Conservation (phyloP, 2,797 vertebrate species). For the Cirrhinus mrigala region DNA sequence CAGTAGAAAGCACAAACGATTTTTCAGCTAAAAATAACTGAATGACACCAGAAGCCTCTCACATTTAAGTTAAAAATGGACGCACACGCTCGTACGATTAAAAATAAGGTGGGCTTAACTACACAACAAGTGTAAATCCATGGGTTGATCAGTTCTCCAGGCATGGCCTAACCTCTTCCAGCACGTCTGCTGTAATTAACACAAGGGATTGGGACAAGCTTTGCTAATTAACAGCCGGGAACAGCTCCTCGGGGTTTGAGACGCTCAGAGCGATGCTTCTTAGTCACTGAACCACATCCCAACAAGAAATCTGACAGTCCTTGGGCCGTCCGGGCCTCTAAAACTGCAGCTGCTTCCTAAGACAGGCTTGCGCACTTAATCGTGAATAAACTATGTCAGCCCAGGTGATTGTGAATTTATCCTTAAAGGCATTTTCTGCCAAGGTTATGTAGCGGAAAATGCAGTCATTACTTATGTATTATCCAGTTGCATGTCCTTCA, state of each 20-base stretch:
- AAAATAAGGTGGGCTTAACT: not conserved
- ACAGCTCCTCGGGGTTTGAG: slow-evolving; percentile 36
- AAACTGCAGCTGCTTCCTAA: slow-evolving; percentile 9
- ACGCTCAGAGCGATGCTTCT: slow-evolving; percentile 24
- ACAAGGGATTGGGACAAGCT: slow-evolving; percentile 42
- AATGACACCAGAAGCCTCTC: not conserved
- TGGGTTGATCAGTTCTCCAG: slow-evolving; percentile 12
- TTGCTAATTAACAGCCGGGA: slow-evolving; percentile 56
- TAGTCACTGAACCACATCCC: slow-evolving; percentile 43
- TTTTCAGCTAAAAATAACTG: not conserved
- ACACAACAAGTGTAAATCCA: not conserved
- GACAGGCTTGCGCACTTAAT: slow-evolving; percentile 12
- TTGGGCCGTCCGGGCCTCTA: slow-evolving; percentile 17
- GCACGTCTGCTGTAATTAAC: slow-evolving; percentile 56
- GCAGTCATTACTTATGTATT: slow-evolving; percentile 64
- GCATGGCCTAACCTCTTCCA: slow-evolving; percentile 33
- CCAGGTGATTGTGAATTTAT: slow-evolving; percentile 6
- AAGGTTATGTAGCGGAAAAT: slow-evolving; percentile 53
- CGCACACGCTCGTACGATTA: not conserved
- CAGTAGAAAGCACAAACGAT: not conserved
- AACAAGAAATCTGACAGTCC: slow-evolving; percentile 35
- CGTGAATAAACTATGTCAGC: slow-evolving; percentile 47
- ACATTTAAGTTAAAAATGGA: not conserved
- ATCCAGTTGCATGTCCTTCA: slow-evolving; percentile 63
- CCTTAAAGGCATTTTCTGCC: slow-evolving; percentile 35